Conservation (phyloP, 1,140 invertebrate genomes). For the Dufourea novaeangliae region DNA sequence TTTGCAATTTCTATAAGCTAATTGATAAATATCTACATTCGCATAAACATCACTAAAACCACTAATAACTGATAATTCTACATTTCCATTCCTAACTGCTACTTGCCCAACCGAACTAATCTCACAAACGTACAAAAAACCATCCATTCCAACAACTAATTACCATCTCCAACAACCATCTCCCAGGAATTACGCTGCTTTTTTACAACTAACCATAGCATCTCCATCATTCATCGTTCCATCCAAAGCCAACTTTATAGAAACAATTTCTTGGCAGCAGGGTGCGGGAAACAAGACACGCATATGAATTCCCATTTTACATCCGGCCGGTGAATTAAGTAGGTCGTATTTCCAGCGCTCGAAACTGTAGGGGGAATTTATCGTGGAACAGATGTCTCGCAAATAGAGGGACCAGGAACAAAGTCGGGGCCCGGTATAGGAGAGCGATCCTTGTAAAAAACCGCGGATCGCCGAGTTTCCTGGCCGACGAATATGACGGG, state of each 20-base stretch:
- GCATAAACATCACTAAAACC: too few relatives aligned
- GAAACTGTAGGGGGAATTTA: background rate
- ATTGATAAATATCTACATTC: too few relatives aligned
- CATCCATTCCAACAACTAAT: too few relatives aligned
- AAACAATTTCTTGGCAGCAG: slow-evolving; percentile 9
- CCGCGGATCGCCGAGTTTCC: background rate
- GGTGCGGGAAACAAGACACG: background rate
- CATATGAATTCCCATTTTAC: slow-evolving; percentile 30
- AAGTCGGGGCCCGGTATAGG: background rate
- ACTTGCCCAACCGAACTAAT: too few relatives aligned
- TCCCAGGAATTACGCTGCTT: too few relatives aligned
- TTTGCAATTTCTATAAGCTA: too few relatives aligned
- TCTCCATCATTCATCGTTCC: slow-evolving; percentile 2
- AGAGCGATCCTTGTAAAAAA: background rate
- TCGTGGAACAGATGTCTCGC: slow-evolving; percentile 11
- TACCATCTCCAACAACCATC: too few relatives aligned
- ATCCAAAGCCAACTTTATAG: background rate
- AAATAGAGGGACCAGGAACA: background rate
- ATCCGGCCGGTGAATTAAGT: slow-evolving; percentile 9
- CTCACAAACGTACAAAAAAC: too few relatives aligned
- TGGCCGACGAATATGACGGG: background rate
- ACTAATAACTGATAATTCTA: too few relatives aligned
- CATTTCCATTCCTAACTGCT: too few relatives aligned
- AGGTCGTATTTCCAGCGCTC: slow-evolving; percentile 13
- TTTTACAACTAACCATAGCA: too few relatives aligned